A percentile compares a stretch with the other conserved stretches of the same genome.
These are phyloP conservation scores for Lepeophtheirus nordmannii DNA, from an alignment of 2,888 invertebrate genomes.

Conservation along the genomic window DNA sequence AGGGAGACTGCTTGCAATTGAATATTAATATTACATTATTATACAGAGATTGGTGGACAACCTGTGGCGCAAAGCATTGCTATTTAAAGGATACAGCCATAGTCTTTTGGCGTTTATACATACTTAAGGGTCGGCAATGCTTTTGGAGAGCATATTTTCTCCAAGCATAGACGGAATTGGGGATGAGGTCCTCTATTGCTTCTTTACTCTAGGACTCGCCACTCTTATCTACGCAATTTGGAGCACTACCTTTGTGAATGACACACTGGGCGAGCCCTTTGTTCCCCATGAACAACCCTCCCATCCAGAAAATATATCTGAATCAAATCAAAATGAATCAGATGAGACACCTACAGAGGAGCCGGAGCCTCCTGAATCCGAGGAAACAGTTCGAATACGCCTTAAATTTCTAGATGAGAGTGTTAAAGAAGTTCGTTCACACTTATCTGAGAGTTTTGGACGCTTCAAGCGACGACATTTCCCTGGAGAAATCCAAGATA, in stretches of 20 bases:
- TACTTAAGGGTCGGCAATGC: no score
- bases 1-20: no score
- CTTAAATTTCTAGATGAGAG: constrained; percentile 9
- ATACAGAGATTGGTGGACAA: no score
- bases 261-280: neutral
- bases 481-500: neutral
- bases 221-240: neutral
- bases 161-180: constrained; percentile 11
- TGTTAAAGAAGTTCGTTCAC: neutral
- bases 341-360: neutral
- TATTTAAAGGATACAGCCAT: no score
- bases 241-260: constrained; percentile 5
- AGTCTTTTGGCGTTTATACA: no score
- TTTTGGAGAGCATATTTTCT: neutral
- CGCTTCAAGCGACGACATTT: constrained; percentile 11
- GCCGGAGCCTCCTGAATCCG: neutral
- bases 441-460: constrained; percentile 14
- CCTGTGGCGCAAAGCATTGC: no score
- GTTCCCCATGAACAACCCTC: neutral
- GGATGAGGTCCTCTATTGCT: constrained; percentile 9
- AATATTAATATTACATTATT: no score
- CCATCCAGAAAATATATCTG: neutral
- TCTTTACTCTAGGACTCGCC: neutral
- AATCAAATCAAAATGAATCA: neutral
- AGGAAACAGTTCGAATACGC: neutral